Evolutionary conservation across 2,797 vertebrate genomes (phyloP).

Genomic region (Brotula barbata): DNA sequence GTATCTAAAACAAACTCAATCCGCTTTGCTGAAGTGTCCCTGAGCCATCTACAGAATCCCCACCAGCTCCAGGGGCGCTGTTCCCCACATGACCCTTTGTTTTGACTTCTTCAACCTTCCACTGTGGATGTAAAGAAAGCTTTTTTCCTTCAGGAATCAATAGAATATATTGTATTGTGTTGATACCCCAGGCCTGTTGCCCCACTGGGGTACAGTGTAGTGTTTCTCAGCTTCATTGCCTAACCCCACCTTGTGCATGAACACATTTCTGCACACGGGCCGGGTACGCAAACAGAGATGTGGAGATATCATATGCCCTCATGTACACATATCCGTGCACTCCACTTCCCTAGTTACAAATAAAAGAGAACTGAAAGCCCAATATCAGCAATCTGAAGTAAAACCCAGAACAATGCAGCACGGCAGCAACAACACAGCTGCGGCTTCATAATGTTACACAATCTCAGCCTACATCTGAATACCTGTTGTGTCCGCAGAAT

Average conservation of each 20-base stretch:
- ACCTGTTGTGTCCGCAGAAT: conserved; percentile 20
- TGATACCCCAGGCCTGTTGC: conserved; percentile 56
- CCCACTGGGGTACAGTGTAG: conserved; percentile 45
- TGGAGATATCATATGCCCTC: neutral
- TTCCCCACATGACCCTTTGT: conserved; percentile 15
- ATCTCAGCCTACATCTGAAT: conserved; percentile 3
- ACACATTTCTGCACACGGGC: neutral
- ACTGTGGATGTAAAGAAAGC: conserved; percentile 21
- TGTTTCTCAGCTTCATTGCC: no score
- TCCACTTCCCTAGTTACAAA: neutral
- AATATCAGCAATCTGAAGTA: conserved; percentile 10
- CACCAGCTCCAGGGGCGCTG: conserved; percentile 8
- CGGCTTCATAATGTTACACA: conserved; percentile 19
- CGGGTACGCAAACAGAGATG: conserved; percentile 14
- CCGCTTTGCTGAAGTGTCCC: conserved; percentile 15
- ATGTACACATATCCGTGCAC: neutral
- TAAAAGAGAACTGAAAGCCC: conserved; percentile 20
- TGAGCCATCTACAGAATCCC: conserved; percentile 15
- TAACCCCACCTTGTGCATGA: conserved; percentile 40
- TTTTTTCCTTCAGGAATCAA: conserved; percentile 46
- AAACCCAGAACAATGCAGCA: neutral
- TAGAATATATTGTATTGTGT: conserved; percentile 33
- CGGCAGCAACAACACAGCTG: conserved; percentile 18
- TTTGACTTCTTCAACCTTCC: conserved; percentile 32
- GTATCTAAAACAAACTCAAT: conserved; percentile 13